These are phyloP conservation scores for Agrenia bidenticulata DNA, from an alignment of 2,888 invertebrate genomes.

Conservation along the genomic window DNA sequence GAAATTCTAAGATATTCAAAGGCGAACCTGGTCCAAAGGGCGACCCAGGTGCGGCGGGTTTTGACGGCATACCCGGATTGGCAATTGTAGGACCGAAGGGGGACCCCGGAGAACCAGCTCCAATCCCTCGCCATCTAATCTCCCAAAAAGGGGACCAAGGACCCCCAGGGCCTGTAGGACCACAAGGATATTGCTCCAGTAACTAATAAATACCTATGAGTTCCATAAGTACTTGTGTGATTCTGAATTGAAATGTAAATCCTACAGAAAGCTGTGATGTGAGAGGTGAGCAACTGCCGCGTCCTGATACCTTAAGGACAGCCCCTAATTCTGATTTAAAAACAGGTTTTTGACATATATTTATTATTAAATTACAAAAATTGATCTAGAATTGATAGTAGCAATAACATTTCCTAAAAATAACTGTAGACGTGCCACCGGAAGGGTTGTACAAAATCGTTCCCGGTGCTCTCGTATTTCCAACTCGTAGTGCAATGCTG, in stretches of 20 bases:
- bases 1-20: not conserved
- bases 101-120: conserved; percentile 1
- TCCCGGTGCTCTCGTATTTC: conserved; percentile 13
- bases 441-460: conserved; percentile 10
- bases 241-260: no score
- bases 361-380: not conserved
- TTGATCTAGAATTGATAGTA: no score
- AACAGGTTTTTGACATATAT: no score
- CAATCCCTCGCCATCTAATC: no score
- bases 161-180: not conserved
- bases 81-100: conserved; percentile 9
- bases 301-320: no score
- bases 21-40: not conserved
- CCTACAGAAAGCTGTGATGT: no score
- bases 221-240: no score
- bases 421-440: not conserved
- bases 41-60: not conserved
- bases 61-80: no score
- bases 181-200: not conserved
- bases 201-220: not conserved
- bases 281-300: no score
- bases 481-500: conserved; percentile 11
- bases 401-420: not conserved
- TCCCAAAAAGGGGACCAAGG: not conserved
- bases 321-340: not conserved